Percentiles rank a stretch among this genome's conserved stretches.
phyloP scores from a whole-genome alignment of 37 sponge, comb jelly and placozoan species.

The Chondrilla cf. caribensis region DNA sequence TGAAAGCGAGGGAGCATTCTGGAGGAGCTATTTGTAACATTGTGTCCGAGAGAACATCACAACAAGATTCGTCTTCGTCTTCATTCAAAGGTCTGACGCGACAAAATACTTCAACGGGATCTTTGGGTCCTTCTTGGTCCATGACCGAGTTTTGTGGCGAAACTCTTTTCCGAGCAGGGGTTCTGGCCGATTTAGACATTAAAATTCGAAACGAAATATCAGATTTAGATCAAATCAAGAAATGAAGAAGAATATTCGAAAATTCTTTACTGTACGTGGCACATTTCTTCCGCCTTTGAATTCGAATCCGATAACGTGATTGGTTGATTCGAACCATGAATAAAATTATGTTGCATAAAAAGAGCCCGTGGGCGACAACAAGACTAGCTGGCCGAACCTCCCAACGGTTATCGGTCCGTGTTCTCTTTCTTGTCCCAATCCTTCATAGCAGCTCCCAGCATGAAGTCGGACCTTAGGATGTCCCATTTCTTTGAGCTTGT shows the following conservation, averaged over 20 bases:
- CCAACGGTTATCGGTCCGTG: too few species aligned
- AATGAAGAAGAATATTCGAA: neutral
- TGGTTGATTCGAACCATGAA: constrained; percentile 1
- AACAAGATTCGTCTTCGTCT: constrained; percentile 63
- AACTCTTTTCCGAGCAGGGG: neutral
- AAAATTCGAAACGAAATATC: neutral
- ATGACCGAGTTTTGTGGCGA: constrained; percentile 54
- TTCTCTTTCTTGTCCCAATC: constrained; percentile 60
- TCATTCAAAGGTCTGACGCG: constrained; percentile 76
- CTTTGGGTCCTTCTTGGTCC: constrained; percentile 14
- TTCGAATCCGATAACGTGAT: constrained; percentile 16
- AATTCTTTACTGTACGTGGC: neutral
- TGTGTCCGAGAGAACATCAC: constrained; percentile 36
- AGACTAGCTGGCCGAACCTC: too few species aligned
- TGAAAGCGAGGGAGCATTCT: constrained; percentile 63
- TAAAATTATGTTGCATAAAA: too few species aligned
- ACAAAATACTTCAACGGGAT: constrained; percentile 87
- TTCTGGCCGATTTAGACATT: constrained; percentile 18
- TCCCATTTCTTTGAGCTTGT: neutral
- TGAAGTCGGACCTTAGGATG: constrained; percentile 14
- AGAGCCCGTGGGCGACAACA: too few species aligned
- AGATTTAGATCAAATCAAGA: neutral
- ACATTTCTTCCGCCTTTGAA: constrained; percentile 7
- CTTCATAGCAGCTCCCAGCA: constrained; percentile 49
- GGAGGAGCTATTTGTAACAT: constrained; percentile 75